A percentile compares a stretch with the other conserved stretches of the same genome.
Evolutionary conservation across 2,113 vertebrate genomes (phyloP).

Genomic region (Lophotis ruficrista): DNA sequence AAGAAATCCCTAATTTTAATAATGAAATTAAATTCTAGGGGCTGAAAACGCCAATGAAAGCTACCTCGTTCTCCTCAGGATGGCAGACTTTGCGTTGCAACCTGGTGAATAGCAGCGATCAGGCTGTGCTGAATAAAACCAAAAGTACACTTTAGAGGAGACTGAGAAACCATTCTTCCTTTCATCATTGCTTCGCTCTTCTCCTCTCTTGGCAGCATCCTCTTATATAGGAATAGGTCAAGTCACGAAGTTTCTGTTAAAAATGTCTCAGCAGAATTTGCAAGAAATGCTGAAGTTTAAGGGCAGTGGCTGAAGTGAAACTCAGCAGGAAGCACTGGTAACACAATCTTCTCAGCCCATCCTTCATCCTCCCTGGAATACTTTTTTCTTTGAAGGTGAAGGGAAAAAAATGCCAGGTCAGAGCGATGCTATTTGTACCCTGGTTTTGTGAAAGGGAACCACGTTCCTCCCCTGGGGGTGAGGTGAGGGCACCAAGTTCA

Average conservation of each 20-base stretch:
- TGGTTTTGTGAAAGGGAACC: neutral
- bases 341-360: neutral
- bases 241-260: neutral
- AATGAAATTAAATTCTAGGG: neutral
- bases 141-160: neutral
- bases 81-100: neutral
- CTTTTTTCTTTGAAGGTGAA: neutral
- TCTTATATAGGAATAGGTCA: neutral
- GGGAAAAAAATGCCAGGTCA: neutral
- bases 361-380: neutral
- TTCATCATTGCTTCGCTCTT: neutral
- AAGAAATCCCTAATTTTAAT: neutral
- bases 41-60: neutral
- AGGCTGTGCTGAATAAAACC: neutral
- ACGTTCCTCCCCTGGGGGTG: neutral
- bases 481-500: neutral
- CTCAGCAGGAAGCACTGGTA: neutral
- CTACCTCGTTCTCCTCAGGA: neutral
- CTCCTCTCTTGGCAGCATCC: neutral
- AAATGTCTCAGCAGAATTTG: neutral
- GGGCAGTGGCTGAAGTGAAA: neutral
- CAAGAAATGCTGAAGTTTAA: constrained; percentile 17
- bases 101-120: neutral
- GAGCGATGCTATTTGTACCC: neutral
- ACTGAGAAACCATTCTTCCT: neutral